These are phyloP conservation scores for Drosophila pegasa DNA, from an alignment of 2,888 invertebrate species.

Conservation along the genomic window DNA sequence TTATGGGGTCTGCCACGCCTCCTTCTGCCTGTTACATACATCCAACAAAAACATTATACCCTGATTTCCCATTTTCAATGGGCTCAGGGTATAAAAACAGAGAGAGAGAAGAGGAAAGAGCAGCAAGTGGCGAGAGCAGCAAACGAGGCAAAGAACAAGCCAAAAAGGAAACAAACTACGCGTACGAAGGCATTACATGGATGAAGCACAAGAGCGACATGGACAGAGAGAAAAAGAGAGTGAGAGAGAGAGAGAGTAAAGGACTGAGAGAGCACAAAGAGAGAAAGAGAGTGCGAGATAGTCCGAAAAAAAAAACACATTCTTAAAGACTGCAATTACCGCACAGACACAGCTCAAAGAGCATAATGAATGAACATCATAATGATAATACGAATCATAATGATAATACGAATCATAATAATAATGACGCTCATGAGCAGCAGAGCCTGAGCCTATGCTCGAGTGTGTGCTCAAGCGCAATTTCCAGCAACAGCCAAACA, in stretches of 20 bases:
- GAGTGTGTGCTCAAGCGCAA: conserved; percentile 60
- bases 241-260: conserved; percentile 14
- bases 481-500: conserved; percentile 53
- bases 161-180: conserved; percentile 37
- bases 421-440: conserved; percentile 25
- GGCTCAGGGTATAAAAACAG: too few species aligned
- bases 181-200: conserved; percentile 27
- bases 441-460: conserved; percentile 3
- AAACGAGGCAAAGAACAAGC: conserved; percentile 30
- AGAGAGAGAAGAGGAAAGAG: conserved; percentile 24
- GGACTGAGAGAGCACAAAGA: conserved; percentile 8
- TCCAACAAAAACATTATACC: too few species aligned
- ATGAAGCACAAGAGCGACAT: not conserved
- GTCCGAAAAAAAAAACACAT: conserved; percentile 65
- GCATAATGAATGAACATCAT: conserved; percentile 19
- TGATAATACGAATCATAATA: conserved; percentile 25
- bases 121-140: conserved; percentile 2
- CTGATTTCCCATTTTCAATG: too few species aligned
- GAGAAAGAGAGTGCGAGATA: conserved; percentile 14
- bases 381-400: conserved; percentile 22
- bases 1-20: too few species aligned
- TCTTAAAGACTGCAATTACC: conserved; percentile 79
- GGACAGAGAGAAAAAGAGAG: conserved; percentile 17
- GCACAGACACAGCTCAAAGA: conserved; percentile 47
- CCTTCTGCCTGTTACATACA: too few species aligned